Evolutionary conservation across 2,113 vertebrate species (phyloP).

Genomic region (Syngnathus scovelli): DNA sequence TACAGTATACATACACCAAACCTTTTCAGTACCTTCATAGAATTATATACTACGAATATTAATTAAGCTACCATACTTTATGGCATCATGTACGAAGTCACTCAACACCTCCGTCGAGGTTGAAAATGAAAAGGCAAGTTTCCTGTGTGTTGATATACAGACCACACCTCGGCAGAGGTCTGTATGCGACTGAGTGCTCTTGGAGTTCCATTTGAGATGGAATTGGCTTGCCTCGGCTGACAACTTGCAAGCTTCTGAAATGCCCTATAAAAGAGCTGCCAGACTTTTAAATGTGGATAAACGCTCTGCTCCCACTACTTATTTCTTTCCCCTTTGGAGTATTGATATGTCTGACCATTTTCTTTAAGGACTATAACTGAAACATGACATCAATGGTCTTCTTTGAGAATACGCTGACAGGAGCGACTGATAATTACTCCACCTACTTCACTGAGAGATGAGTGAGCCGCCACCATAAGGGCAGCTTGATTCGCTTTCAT

Average conservation of each 20-base stretch:
- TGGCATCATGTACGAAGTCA: background rate
- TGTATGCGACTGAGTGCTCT: background rate
- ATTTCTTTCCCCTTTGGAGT: slow-evolving; percentile 17
- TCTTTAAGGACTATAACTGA: slow-evolving; percentile 23
- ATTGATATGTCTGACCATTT: slow-evolving; percentile 36
- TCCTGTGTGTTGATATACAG: background rate
- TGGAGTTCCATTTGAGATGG: slow-evolving; percentile 25
- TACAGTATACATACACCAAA: background rate
- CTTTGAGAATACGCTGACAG: slow-evolving; percentile 1
- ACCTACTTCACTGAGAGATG: slow-evolving; percentile 51
- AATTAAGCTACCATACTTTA: background rate
- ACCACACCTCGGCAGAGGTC: background rate
- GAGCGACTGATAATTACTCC: slow-evolving; percentile 59
- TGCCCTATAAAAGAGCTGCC: slow-evolving; percentile 15
- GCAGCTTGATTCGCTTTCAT: slow-evolving; percentile 64
- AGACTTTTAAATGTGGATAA: slow-evolving; percentile 18
- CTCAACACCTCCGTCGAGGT: background rate
- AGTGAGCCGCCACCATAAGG: slow-evolving; percentile 48
- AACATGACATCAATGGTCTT: slow-evolving; percentile 5
- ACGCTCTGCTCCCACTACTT: slow-evolving; percentile 7
- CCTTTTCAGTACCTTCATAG: background rate
- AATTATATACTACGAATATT: background rate
- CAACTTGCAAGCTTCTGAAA: slow-evolving; percentile 10
- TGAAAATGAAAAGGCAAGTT: background rate
- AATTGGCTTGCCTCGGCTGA: slow-evolving; percentile 30